Conservation (phyloP, 2,797 vertebrate species). For the Cryptoprocta ferox region DNA sequence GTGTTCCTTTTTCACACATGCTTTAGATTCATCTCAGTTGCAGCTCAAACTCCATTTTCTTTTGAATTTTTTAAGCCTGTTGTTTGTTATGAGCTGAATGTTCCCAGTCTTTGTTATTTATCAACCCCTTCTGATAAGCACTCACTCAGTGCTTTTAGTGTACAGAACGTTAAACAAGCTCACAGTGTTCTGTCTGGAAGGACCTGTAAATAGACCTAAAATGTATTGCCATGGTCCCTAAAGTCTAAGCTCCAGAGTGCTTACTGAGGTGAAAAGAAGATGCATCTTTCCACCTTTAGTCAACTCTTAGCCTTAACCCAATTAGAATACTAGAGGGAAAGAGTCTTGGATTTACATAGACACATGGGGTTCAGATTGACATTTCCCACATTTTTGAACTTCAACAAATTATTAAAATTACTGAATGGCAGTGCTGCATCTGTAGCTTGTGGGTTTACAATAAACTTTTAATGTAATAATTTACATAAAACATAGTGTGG, state of each 20-base stretch:
- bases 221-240: background rate
- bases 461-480: background rate
- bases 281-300: background rate
- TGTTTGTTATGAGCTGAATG: background rate
- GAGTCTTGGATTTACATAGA: background rate
- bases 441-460: background rate
- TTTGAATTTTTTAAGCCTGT: background rate
- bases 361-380: background rate
- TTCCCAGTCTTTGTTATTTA: background rate
- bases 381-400: background rate
- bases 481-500: background rate
- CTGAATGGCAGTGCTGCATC: background rate
- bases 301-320: background rate
- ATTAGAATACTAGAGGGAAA: background rate
- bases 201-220: background rate
- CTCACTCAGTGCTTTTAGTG: background rate
- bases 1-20: background rate
- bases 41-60: background rate
- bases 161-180: background rate
- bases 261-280: background rate
- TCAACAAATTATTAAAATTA: background rate
- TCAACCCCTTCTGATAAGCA: background rate
- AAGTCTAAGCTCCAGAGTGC: background rate
- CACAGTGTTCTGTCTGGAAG: background rate
- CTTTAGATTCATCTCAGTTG: background rate